Conservation (phyloP, 2,113 vertebrate genomes). For the Irena cyanogastra region DNA sequence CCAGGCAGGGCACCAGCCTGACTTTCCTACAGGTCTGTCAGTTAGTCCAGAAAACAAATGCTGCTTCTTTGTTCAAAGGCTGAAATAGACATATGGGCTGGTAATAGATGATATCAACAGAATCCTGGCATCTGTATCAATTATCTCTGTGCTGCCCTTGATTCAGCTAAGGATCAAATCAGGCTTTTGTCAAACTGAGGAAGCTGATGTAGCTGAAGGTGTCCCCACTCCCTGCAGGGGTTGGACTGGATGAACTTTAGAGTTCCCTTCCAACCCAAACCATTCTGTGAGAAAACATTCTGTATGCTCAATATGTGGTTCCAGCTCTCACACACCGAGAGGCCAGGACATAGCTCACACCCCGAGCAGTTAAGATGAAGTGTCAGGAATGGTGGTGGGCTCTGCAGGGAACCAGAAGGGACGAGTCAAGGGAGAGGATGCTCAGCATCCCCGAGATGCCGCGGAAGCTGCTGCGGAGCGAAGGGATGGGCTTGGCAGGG, state of each 20-base stretch:
- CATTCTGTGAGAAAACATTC: background rate
- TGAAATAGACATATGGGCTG: background rate
- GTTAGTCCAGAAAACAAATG: background rate
- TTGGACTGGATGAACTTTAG: background rate
- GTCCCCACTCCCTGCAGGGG: background rate
- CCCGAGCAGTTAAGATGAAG: rapidly evolving
- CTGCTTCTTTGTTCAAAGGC: background rate
- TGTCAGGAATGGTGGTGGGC: rapidly evolving
- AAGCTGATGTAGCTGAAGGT: background rate
- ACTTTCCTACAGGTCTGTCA: background rate
- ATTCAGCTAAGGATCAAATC: background rate
- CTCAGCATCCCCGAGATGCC: rapidly evolving
- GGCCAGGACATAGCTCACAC: rapidly evolving
- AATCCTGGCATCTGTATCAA: background rate
- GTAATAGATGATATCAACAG: background rate
- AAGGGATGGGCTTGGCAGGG: background rate
- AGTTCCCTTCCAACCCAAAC: background rate
- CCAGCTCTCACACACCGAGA: rapidly evolving
- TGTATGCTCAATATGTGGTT: rapidly evolving
- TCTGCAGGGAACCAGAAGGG: background rate
- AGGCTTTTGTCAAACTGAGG: background rate
- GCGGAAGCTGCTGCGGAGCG: rapidly evolving
- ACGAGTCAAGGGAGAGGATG: too few species aligned
- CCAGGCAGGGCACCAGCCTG: background rate
- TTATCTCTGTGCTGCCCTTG: background rate